Percentiles rank a stretch among this genome's conserved stretches.
Evolutionary conservation across 2,113 vertebrate genomes (phyloP).

Genomic region (Sorex araneus): DNA sequence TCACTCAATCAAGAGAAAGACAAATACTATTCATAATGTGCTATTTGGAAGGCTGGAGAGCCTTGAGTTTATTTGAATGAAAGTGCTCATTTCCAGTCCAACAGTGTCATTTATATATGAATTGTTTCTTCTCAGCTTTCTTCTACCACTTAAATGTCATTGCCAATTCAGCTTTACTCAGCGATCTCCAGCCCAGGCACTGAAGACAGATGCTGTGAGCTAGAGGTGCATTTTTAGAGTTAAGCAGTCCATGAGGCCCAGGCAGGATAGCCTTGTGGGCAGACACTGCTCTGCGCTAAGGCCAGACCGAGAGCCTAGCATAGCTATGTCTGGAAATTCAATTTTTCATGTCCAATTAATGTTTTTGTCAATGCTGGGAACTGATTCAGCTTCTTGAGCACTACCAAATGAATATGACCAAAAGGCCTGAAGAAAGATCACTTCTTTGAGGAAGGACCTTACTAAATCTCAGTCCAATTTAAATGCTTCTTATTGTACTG

Average conservation of each 20-base stretch:
- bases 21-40: no score
- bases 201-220: background rate
- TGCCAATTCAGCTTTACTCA: background rate
- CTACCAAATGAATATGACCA: constrained; percentile 8
- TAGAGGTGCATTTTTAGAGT: fast-evolving
- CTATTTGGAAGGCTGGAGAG: background rate
- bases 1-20: no score
- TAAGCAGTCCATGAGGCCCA: background rate
- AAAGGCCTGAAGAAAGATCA: background rate
- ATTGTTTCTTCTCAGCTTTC: background rate
- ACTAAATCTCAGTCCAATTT: constrained; percentile 49
- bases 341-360: constrained; percentile 55
- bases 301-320: background rate
- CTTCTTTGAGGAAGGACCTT: background rate
- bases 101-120: background rate
- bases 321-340: constrained; percentile 42
- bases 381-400: constrained; percentile 33
- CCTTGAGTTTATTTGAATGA: constrained; percentile 34
- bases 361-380: constrained; percentile 52
- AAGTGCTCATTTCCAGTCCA: background rate
- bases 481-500: constrained; percentile 6
- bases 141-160: background rate
- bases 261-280: background rate
- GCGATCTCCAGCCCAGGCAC: background rate
- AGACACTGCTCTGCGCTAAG: background rate